Base-by-base conservation (phyloP, 2,888 invertebrate species). In the Macrophya annulata region DNA sequence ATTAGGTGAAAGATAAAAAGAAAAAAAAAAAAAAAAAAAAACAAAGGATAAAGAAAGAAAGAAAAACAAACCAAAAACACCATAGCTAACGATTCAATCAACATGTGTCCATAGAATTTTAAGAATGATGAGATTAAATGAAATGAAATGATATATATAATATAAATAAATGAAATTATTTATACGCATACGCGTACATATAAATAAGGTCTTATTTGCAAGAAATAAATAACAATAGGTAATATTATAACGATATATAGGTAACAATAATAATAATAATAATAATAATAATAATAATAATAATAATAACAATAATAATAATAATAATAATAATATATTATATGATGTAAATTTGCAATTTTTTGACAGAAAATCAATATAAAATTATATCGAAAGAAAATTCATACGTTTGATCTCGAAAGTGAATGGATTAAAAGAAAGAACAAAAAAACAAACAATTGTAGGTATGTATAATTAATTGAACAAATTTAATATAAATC, bases 51-150 rank as follows among this genome's bases (percentile, higher is more conserved):
- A 86, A 76, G n/a, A 51, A 85, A 76, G 15, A 72, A 79, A 72
- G 40, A 84, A 65, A 10, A 6, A 84, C 68, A 85, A 40, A 85
- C 82, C 48, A 77, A n/a, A 3, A 55, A 86, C 71, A 85, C 85
- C 85, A 86, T 74, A 71, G 31, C 62, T 79, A 55, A 65, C 43
- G 45, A 77, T 85, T 65, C 71, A 85, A 85, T 84, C 85, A 85
- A 83, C 71, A 71, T 77, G 84, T 82, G 86, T 84, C 85, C 76
- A 85, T 86, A 84, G 81, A 40, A 84, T 74, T 59, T 51, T 85
- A 85, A 85, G 83, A 48, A 85, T 68, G 85, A 65, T 59, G 84
- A 83, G 85, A 68, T 85, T 68, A 68, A 31, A 45, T 84, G 43
- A 43, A 43, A 43, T 43, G 5, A 43, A 43, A 43, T 43, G 43